phyloP scores from a whole-genome alignment of 2,797 vertebrate species.

The Dipus sagitta region DNA sequence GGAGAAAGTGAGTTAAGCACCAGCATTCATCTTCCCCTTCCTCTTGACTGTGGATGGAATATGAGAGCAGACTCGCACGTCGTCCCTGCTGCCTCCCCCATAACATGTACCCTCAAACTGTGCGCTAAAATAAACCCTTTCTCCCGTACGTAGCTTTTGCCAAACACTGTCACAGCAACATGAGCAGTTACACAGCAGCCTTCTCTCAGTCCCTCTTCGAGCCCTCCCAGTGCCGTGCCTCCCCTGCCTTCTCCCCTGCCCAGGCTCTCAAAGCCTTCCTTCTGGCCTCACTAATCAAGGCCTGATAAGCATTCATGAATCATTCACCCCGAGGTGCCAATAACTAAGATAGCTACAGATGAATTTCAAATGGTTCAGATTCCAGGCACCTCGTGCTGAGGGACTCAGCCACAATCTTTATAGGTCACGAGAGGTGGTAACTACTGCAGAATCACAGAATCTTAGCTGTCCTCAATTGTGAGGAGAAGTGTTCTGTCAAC shows the following conservation, averaged over 20 bases:
- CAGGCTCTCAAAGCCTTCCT: not conserved
- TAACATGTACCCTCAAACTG: no score
- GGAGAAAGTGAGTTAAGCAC: no score
- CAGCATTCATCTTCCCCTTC: no score
- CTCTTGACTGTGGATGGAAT: no score
- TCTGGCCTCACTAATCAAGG: not conserved
- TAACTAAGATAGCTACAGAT: conserved; percentile 54
- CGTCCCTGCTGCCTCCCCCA: no score
- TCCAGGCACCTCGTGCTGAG: not conserved
- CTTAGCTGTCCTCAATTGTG: not conserved
- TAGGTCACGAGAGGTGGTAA: not conserved
- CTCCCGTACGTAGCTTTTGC: no score
- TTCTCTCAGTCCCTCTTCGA: not conserved
- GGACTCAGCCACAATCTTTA: not conserved
- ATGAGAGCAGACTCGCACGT: no score
- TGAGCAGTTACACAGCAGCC: no score
- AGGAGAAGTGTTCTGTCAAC: not conserved
- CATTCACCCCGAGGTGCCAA: not conserved
- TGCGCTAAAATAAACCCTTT: no score
- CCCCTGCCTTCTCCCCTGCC: not conserved
- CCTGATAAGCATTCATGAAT: not conserved
- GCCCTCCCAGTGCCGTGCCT: not conserved
- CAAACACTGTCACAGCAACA: no score
- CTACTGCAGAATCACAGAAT: not conserved
- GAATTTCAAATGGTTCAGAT: conserved; percentile 6